These are phyloP conservation scores for Phrynosoma blainvillii DNA, from an alignment of 2,113 vertebrate species.

Conservation along the genomic window DNA sequence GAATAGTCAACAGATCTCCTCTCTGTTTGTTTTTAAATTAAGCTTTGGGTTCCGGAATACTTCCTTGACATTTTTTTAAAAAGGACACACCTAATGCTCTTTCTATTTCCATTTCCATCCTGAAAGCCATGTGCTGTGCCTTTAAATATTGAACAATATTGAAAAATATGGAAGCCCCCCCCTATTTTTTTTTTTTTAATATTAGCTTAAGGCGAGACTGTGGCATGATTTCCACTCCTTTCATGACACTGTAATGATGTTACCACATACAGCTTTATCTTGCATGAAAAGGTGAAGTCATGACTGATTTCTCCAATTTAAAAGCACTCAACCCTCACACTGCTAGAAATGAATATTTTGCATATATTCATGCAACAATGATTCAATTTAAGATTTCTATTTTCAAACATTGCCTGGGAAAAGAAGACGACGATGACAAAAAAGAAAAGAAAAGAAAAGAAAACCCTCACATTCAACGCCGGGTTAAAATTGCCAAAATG, in stretches of 20 bases:
- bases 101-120: constrained; percentile 75
- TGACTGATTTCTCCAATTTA: constrained; percentile 99
- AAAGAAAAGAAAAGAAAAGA: constrained; percentile 69
- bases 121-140: constrained; percentile 78
- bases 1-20: constrained; percentile 84
- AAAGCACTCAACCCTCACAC: constrained; percentile 99
- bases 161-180: constrained; percentile 81
- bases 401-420: constrained; percentile 96
- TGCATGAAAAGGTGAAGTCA: constrained; percentile 99
- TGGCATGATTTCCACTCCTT: constrained; percentile 87
- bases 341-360: constrained; percentile 99
- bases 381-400: constrained; percentile 99
- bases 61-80: constrained; percentile 67
- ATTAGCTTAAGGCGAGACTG: constrained; percentile 86
- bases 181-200: constrained; percentile 77
- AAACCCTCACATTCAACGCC: constrained; percentile 86
- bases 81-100: constrained; percentile 62
- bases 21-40: constrained; percentile 78
- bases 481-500: constrained; percentile 91
- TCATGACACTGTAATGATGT: constrained; percentile 97
- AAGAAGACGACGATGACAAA: not conserved
- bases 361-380: constrained; percentile 99
- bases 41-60: constrained; percentile 77
- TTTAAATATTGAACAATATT: constrained; percentile 88
- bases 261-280: constrained; percentile 99